These are phyloP conservation scores for Platysternon megacephalum DNA, from an alignment of 2,113 vertebrate species.

Conservation along the genomic window DNA sequence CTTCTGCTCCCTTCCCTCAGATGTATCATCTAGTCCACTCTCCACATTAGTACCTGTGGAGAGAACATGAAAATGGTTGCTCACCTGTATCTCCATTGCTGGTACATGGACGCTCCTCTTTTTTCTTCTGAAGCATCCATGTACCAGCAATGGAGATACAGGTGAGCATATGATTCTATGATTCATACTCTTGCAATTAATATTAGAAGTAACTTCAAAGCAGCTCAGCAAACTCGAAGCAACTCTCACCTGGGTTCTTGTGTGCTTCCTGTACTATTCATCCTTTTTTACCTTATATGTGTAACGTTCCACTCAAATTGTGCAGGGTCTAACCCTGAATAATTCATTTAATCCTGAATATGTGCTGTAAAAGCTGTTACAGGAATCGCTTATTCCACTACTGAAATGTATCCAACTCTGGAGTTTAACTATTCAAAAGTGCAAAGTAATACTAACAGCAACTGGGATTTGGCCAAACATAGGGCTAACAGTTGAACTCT, in stretches of 20 bases:
- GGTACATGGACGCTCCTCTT: too few species aligned
- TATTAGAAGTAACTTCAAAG: not conserved
- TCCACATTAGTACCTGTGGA: too few species aligned
- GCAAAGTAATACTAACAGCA: not conserved
- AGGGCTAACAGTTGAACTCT: rapidly evolving
- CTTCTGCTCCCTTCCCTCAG: too few species aligned
- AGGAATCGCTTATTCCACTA: not conserved
- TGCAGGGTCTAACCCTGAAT: rapidly evolving
- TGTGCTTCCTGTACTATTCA: not conserved
- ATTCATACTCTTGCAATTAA: not conserved
- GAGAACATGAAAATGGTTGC: too few species aligned
- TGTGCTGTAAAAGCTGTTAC: not conserved
- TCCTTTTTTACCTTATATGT: not conserved
- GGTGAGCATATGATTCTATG: too few species aligned
- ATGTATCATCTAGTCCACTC: too few species aligned
- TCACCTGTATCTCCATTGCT: too few species aligned
- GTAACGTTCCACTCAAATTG: not conserved
- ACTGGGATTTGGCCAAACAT: not conserved
- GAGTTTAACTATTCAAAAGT: not conserved
- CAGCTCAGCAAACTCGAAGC: not conserved
- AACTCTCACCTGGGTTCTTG: not conserved
- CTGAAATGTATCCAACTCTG: not conserved
- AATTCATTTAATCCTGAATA: not conserved
- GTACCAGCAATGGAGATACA: too few species aligned
- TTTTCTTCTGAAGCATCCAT: too few species aligned